Base-by-base conservation (phyloP, 1,140 invertebrate species). In the Ectropis grisescens region DNA sequence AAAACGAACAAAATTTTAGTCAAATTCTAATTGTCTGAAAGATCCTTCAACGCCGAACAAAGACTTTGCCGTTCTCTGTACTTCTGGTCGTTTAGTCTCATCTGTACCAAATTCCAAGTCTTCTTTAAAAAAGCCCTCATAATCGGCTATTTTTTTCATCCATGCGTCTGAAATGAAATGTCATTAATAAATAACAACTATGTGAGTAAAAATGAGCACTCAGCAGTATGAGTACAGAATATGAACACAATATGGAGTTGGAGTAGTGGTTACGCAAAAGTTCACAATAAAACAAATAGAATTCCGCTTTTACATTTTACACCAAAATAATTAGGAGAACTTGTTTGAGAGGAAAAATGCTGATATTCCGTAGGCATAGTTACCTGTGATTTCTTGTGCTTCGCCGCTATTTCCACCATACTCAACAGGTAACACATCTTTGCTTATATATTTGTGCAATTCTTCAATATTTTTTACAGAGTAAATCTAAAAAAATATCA, bases 1-100 rank as follows among this genome's bases (percentile, higher is more conserved):
- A n/a, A n/a, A n/a, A n/a, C n/a, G n/a, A n/a, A n/a, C n/a, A n/a
- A n/a, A n/a, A n/a, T n/a, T 28, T 72, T 55, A 88, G 81, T 87
- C 86, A 25, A 88, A 65, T 22, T 86, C 33, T 32, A 85, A 46
- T 51, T 83, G 55, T 37, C 85, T 76, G 50, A 88, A 88, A 11
- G 85, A 86, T 11, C 86, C 86, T 40, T 87, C 83, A 8, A 85
- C 39, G 2, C 86, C 86, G 35, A 86, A 88, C 33, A 85, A 47
- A 36, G 75, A 57, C 27, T 80, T 69, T 3, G 74, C 44, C 10
- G 74, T 82, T 28, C 79, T 79, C 10, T 72, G 69, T 40, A 75
- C 72, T 7, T 76, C 76, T 5, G 78, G 74, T n/a, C 87, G 62
- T 34, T 84, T 79, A n/a, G 70, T 82, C 47, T 89, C 87, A 42